phyloP scores from a whole-genome alignment of 1,140 invertebrate species.

The Mya arenaria region DNA sequence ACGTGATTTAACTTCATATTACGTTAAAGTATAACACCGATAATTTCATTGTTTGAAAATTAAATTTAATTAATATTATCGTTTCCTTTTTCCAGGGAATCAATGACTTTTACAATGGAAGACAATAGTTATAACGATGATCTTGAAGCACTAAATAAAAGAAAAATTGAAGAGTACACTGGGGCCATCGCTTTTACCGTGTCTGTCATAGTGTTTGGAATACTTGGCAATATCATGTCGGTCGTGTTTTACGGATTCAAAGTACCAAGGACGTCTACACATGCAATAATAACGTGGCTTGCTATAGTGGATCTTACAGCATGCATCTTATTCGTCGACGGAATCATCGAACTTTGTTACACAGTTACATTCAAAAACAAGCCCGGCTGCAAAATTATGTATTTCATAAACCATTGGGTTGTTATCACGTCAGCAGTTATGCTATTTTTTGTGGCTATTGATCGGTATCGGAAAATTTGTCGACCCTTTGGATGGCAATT shows the following conservation, averaged over 20 bases:
- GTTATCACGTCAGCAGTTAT: background rate
- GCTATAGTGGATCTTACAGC: background rate
- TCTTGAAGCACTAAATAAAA: too few species aligned
- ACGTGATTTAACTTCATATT: too few species aligned
- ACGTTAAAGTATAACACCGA: too few species aligned
- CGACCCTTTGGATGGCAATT: slow-evolving; percentile 15
- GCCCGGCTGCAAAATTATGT: background rate
- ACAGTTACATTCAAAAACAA: background rate
- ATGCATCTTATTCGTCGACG: background rate
- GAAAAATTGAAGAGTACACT: too few species aligned
- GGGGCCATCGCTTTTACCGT: background rate
- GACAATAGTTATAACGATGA: too few species aligned
- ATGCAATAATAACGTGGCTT: background rate
- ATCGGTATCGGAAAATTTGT: slow-evolving; percentile 30
- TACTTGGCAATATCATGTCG: background rate
- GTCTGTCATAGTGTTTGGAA: background rate
- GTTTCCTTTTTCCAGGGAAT: too few species aligned
- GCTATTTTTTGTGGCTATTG: slow-evolving; percentile 2
- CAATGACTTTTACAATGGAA: too few species aligned
- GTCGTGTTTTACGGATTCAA: background rate
- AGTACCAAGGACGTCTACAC: background rate
- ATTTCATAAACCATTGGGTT: background rate
- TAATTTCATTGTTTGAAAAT: too few species aligned
- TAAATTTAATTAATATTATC: too few species aligned
- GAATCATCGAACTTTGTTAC: background rate